Base-by-base conservation (phyloP, 2,888 invertebrate genomes). In the Sarcophaga rosellei region DNA sequence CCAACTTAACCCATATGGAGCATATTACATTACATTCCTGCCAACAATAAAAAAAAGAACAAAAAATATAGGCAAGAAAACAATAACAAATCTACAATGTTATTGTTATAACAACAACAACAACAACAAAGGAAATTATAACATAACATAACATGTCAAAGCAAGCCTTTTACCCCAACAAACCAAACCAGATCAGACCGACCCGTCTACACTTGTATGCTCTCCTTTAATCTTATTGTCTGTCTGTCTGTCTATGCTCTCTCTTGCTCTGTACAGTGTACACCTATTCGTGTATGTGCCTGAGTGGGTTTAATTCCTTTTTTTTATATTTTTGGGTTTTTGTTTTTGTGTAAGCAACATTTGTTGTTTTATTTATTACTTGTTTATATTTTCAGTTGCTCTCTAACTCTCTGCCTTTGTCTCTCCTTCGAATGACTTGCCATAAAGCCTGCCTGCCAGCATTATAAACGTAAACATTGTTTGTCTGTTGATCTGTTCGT, bases 21-120 rank as follows among this genome's bases (percentile, higher is more conserved):
- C 78, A 59, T 84, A 79, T 84, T 75, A 70, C 79, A 75, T 79
- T 84, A 74, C 84, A 84, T 84, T 84, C 74, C 79, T 76, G 35
- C 4, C 2, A 35, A 10, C 35, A 35, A 35, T 10, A 35, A 35
- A 10, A 35, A 35, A 35, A 35, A 8, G 1, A 35, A 35, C 6
- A 35, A 6, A 35, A 6, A 35, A 35, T 35, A 0, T 35, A 35
- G 5, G 35, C 5, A 35, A 35, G 35, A 35, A 8, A 35, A 35
- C 35, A 35, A 10, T 8, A 35, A 35, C 35, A 35, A 35, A 35
- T 35, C 8, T 35, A 35, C 8, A 35, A 10, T 35, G 35, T 35
- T 35, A 10, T 35, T 35, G 35, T 35, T 35, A 35, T 10, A 35
- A 35, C 35, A 35, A 35, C 35, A 35, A 35, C 35, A 35, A 35